Evolutionary conservation across 2,888 invertebrate species (phyloP).

Genomic region (Scelioninae gen. 1): DNA sequence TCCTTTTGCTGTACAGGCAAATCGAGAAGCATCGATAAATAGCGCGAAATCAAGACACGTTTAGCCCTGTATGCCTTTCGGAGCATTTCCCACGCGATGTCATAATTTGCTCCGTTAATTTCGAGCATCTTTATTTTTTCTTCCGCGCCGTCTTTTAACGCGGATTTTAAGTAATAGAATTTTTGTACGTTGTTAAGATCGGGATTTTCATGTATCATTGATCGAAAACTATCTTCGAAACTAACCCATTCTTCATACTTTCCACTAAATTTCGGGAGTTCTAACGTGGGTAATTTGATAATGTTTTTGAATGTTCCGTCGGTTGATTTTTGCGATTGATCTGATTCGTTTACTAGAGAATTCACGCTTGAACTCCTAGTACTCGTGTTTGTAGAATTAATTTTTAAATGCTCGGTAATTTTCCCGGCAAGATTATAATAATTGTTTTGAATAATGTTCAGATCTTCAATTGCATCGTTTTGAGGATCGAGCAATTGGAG

Average conservation of each 20-base stretch:
- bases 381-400: too few species aligned
- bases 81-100: constrained; percentile 57
- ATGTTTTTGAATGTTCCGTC: too few species aligned
- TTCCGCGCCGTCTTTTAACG: constrained; percentile 54
- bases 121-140: constrained; percentile 46
- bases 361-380: too few species aligned
- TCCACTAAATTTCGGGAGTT: constrained; percentile 14
- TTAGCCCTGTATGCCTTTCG: constrained; percentile 59
- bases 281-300: constrained; percentile 6
- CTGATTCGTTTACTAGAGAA: too few species aligned
- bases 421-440: too few species aligned
- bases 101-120: constrained; percentile 51
- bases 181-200: constrained; percentile 44
- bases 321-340: too few species aligned
- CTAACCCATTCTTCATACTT: constrained; percentile 21
- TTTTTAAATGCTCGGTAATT: too few species aligned
- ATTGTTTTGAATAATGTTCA: too few species aligned
- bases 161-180: constrained; percentile 60
- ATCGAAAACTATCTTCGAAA: constrained; percentile 60
- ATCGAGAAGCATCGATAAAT: constrained; percentile 51
- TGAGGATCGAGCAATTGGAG: too few species aligned
- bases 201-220: constrained; percentile 57
- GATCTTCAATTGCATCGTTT: too few species aligned
- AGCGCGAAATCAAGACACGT: constrained; percentile 53
- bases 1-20: constrained; percentile 48